A percentile compares a stretch with the other conserved stretches of the same genome.
Conservation (phyloP, 2,888 invertebrate species). For the Pocota personata region DNA sequence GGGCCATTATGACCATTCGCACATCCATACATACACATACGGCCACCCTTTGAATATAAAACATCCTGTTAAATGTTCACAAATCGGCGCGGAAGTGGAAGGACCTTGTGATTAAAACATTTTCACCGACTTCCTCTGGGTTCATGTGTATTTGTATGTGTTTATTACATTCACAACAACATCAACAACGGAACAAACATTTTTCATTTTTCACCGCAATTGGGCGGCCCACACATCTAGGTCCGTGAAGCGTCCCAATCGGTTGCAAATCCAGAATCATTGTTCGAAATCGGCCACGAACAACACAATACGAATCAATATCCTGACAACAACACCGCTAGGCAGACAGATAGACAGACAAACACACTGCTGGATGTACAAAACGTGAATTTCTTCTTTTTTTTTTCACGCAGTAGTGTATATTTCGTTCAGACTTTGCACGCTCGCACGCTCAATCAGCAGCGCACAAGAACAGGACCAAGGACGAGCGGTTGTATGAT, state of each 20-base stretch:
- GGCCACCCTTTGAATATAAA: constrained; percentile 12
- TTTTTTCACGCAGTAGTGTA: neutral
- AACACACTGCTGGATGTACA: neutral
- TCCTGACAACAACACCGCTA: constrained; percentile 12
- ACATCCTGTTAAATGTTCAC: constrained; percentile 40
- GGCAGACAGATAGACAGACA: constrained; percentile 12
- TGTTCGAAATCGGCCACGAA: constrained; percentile 32
- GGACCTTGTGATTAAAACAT: constrained; percentile 52
- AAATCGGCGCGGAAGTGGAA: constrained; percentile 35
- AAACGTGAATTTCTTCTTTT: constrained; percentile 10
- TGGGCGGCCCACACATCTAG: neutral
- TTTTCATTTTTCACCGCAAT: constrained; percentile 28
- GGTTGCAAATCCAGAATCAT: constrained; percentile 28
- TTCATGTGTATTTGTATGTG: neutral
- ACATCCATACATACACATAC: neutral
- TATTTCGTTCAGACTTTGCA: constrained; percentile 1
- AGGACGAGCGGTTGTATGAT: constrained; percentile 25
- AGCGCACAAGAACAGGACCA: constrained; percentile 12
- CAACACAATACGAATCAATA: constrained; percentile 59
- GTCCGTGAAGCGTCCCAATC: neutral
- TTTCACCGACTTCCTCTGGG: constrained; percentile 30
- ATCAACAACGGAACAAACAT: constrained; percentile 27
- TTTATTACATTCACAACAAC: constrained; percentile 42
- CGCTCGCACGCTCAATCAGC: neutral
- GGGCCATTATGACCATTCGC: neutral